phyloP scores from a whole-genome alignment of 2,113 vertebrate genomes.

The Orientallactaga bullata region DNA sequence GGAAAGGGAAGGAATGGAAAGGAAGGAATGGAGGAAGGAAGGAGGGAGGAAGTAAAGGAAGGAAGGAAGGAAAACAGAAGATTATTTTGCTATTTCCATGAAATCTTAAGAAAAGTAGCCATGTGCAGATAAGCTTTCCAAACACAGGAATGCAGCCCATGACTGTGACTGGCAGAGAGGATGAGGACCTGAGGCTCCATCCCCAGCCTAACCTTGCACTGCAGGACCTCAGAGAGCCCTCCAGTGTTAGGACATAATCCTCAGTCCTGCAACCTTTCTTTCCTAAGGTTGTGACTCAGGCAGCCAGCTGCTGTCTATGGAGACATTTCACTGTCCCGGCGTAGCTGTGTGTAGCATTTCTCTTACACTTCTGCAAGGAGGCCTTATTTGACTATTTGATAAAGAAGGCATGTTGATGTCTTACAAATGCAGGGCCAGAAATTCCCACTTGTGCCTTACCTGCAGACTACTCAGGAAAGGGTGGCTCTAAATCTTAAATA shows the following conservation, averaged over 20 bases:
- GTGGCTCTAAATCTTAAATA: not conserved
- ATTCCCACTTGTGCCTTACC: not conserved
- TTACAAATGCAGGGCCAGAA: not conserved
- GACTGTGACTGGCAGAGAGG: not conserved
- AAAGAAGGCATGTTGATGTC: not conserved
- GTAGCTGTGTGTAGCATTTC: constrained; percentile 26
- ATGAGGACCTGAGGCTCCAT: not conserved
- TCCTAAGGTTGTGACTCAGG: accelerated
- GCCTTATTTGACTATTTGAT: not conserved
- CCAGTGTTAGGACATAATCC: not conserved
- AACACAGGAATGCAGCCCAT: accelerated
- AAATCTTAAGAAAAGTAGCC: not conserved
- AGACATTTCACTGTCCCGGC: not conserved
- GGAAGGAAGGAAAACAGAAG: not conserved
- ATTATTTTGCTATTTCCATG: not conserved
- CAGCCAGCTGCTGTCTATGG: not conserved
- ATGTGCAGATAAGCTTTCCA: not conserved
- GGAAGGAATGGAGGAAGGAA: too few relatives aligned
- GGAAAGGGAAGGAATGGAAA: too few relatives aligned
- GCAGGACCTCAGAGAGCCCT: not conserved
- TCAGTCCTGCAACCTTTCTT: not conserved
- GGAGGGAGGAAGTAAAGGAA: too few relatives aligned
- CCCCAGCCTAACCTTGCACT: not conserved
- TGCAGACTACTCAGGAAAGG: not conserved
- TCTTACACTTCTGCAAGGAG: not conserved